A percentile compares a stretch with the other conserved stretches of the same genome.
These are phyloP conservation scores for Istiophorus platypterus DNA, from an alignment of 2,113 vertebrate species.

Conservation along the genomic window DNA sequence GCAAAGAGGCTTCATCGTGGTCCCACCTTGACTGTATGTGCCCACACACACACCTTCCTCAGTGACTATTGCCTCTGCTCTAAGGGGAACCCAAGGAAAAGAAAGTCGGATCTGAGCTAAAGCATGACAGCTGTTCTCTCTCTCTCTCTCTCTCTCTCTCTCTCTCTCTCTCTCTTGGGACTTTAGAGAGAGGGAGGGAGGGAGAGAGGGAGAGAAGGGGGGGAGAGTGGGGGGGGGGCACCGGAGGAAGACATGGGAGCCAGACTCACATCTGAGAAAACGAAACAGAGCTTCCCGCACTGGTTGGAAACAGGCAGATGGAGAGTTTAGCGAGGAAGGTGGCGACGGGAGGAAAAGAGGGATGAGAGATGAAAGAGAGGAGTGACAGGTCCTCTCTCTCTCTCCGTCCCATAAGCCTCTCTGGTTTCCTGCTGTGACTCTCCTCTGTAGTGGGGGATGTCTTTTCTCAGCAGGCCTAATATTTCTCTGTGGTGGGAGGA, in stretches of 20 bases:
- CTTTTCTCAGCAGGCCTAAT: conserved; percentile 43
- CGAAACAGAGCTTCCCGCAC: conserved; percentile 31
- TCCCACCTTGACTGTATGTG: not conserved
- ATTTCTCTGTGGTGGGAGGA: conserved; percentile 29
- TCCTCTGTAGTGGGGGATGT: conserved; percentile 28
- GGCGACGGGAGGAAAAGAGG: conserved; percentile 29
- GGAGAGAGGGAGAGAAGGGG: conserved; percentile 8
- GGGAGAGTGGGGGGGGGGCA: not conserved
- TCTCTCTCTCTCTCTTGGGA: conserved; percentile 42
- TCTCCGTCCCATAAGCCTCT: conserved; percentile 40
- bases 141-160: conserved; percentile 30
- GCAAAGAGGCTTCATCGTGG: not conserved
- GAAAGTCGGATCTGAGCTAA: conserved; percentile 46
- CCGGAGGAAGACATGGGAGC: conserved; percentile 29
- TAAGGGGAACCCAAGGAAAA: conserved; percentile 25
- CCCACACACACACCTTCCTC: conserved; percentile 1
- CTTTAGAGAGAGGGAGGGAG: conserved; percentile 2
- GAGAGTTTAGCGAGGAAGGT: conserved; percentile 53
- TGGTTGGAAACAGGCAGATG: conserved; percentile 34
- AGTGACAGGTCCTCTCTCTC: conserved; percentile 43
- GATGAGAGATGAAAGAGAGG: conserved; percentile 56
- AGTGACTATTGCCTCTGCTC: conserved; percentile 20
- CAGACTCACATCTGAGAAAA: conserved; percentile 53
- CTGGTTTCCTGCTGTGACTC: conserved; percentile 51
- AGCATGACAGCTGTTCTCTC: conserved; percentile 58